These are phyloP conservation scores for Pseudochaenichthys georgianus DNA, from an alignment of 2,797 vertebrate genomes.

Conservation along the genomic window DNA sequence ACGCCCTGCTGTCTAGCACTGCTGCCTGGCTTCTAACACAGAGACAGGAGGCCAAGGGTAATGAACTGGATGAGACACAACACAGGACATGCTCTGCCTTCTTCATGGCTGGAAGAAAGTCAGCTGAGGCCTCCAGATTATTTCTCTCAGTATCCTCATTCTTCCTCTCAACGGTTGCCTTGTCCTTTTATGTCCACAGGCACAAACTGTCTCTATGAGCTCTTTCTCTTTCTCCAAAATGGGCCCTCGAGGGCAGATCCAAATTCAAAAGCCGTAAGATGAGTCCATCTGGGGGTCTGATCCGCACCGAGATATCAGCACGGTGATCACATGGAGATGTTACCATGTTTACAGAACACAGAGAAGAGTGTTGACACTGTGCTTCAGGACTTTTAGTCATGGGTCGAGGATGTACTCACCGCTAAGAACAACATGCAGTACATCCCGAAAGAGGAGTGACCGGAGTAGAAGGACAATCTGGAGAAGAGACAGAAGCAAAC, in stretches of 20 bases:
- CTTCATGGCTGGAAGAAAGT: conserved; percentile 52
- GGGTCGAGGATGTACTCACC: conserved; percentile 87
- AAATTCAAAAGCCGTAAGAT: conserved; percentile 26
- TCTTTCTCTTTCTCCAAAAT: conserved; percentile 42
- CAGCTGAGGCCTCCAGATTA: conserved; percentile 40
- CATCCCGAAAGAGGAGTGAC: conserved; percentile 99
- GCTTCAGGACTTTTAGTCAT: conserved; percentile 3
- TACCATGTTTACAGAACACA: conserved; percentile 17
- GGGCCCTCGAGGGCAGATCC: conserved; percentile 15
- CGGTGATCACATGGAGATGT: conserved; percentile 8
- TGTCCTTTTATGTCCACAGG: conserved; percentile 53
- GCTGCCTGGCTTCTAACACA: conserved; percentile 49
- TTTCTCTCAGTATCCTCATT: conserved; percentile 41
- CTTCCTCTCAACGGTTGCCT: conserved; percentile 41
- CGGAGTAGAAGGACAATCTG: conserved; percentile 98
- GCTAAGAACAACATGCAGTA: conserved; percentile 98
- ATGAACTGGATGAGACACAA: conserved; percentile 57
- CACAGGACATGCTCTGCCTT: conserved; percentile 34
- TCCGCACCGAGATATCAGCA: conserved; percentile 28
- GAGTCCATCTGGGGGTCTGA: conserved; percentile 21
- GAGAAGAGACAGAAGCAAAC: conserved; percentile 24
- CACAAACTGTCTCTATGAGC: conserved; percentile 26
- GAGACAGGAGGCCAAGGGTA: conserved; percentile 50
- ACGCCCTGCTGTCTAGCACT: conserved; percentile 13
- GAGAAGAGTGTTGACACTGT: neutral